A percentile compares a stretch with the other conserved stretches of the same genome.
These are phyloP conservation scores for Chydorus sphaericus DNA, from an alignment of 2,888 invertebrate species.

Conservation along the genomic window DNA sequence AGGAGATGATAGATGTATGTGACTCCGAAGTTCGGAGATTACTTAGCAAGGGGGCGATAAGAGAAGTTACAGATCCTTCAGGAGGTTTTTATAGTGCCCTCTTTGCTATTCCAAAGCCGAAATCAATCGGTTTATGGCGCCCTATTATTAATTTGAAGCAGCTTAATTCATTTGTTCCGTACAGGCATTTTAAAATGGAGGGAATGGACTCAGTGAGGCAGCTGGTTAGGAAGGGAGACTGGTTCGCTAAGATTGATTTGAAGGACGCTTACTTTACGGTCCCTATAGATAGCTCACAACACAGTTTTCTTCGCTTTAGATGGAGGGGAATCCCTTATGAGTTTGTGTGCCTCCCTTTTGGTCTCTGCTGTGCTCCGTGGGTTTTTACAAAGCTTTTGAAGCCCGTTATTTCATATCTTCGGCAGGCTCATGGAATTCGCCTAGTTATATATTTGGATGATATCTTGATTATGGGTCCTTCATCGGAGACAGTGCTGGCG, in stretches of 20 bases:
- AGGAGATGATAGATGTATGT: too few species aligned
- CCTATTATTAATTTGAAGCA: too few species aligned
- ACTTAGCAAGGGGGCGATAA: too few species aligned
- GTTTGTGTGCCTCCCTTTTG: conserved; percentile 10
- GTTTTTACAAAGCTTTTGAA: conserved; percentile 15
- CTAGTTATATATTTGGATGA: conserved; percentile 16
- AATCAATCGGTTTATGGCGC: too few species aligned
- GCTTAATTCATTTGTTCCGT: too few species aligned
- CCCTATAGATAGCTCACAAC: background rate
- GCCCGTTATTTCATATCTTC: conserved; percentile 11
- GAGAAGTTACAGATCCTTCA: too few species aligned
- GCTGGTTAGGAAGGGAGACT: too few species aligned
- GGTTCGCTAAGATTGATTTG: conserved; percentile 14
- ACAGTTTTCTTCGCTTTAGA: conserved; percentile 15
- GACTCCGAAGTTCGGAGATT: too few species aligned
- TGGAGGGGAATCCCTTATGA: background rate
- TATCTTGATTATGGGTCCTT: conserved; percentile 6
- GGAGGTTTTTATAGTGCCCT: too few species aligned
- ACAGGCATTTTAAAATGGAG: too few species aligned
- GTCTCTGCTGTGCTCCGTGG: conserved; percentile 2
- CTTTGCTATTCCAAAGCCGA: too few species aligned
- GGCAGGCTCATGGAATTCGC: conserved; percentile 4
- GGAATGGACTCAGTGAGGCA: too few species aligned
- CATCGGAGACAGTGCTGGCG: background rate
- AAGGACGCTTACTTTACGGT: conserved; percentile 15